A percentile compares a stretch with the other conserved stretches of the same genome.
Evolutionary conservation across 1,140 invertebrate genomes (phyloP).

Genomic region (Bombus affinis): DNA sequence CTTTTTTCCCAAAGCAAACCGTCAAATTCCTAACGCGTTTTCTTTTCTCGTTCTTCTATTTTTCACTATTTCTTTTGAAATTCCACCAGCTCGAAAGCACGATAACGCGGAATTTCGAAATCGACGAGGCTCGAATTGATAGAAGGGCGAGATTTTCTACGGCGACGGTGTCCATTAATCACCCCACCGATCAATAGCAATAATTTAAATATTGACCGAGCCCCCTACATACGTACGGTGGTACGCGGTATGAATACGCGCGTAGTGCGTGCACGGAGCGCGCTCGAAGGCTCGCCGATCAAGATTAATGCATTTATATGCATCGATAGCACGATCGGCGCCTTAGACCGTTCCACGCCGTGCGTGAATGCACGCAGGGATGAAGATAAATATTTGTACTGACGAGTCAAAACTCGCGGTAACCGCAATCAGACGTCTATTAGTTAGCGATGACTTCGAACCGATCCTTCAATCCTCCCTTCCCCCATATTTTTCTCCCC

Average conservation of each 20-base stretch:
- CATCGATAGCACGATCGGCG: conserved; percentile 69
- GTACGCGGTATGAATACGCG: conserved; percentile 67
- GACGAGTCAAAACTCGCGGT: conserved; percentile 74
- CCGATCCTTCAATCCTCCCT: conserved; percentile 16
- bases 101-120: not conserved
- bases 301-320: conserved; percentile 78
- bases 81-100: not conserved
- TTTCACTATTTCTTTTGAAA: not conserved
- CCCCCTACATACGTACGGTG: conserved; percentile 52
- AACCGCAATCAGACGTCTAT: conserved; percentile 73
- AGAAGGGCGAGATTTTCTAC: conserved; percentile 38
- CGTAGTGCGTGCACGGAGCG: conserved; percentile 53
- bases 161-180: conserved; percentile 60
- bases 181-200: conserved; percentile 59
- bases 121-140: not conserved
- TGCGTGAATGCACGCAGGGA: conserved; percentile 66
- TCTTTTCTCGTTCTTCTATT: not conserved
- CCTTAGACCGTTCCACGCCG: conserved; percentile 66
- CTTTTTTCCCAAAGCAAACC: not conserved
- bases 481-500: not conserved
- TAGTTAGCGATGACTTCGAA: conserved; percentile 65
- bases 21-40: not conserved
- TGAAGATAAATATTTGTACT: conserved; percentile 79
- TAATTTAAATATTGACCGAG: conserved; percentile 78
- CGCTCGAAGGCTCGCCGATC: conserved; percentile 58